Base-by-base conservation (phyloP, 2,797 vertebrate species). In the Crypturellus tataupa region DNA sequence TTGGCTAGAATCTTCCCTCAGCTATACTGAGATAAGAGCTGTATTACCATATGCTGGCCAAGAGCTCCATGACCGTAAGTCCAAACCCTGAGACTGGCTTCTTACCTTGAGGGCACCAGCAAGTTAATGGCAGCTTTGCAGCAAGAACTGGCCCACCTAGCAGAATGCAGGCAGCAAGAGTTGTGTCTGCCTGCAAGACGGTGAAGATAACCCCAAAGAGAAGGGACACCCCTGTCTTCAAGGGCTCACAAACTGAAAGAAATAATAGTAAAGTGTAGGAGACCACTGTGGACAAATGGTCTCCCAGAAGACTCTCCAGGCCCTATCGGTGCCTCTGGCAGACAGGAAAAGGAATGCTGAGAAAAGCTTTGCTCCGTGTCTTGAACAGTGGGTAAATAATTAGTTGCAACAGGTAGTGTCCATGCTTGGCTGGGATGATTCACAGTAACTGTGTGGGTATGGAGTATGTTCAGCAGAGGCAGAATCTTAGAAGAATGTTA, bases 81-180 rank as follows among this genome's bases (percentile, higher is more conserved):
- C 35, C 51, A 31, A 49, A 75, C 4, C 31, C 14, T 85, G 51
- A 67, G 42, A 19, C n/a, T 10, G 44, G 59, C 8, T 88, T 85
- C 81, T n/a, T 73, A 70, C 71, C 29, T 56, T 31, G 39, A 90
- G 84, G 31, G 60, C 71, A 87, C 60, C 2, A 65, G 78, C 25
- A 6, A 11, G 51, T 81, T 87, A 91, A 93, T 71, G 70, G n/a
- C 62, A 53, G 64, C 35, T 89, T 49, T 90, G 68, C 83, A 86
- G 78, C 33, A 73, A 78, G 55, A 64, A 6, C 12, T 23, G 59
- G 17, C 33, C 63, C 60, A 58, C 69, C 72, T 67, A 69, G 31
- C 23, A 86, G 78, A 44, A 83, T 1, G 23, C 44, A 78, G 51
- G 49, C 33, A 31, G 56, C 6, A 16, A 44, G 46, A 60, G 49